Percentiles rank a stretch among this genome's conserved stretches.
phyloP scores from a whole-genome alignment of 2,113 vertebrate species.

The Rallus limicola region DNA sequence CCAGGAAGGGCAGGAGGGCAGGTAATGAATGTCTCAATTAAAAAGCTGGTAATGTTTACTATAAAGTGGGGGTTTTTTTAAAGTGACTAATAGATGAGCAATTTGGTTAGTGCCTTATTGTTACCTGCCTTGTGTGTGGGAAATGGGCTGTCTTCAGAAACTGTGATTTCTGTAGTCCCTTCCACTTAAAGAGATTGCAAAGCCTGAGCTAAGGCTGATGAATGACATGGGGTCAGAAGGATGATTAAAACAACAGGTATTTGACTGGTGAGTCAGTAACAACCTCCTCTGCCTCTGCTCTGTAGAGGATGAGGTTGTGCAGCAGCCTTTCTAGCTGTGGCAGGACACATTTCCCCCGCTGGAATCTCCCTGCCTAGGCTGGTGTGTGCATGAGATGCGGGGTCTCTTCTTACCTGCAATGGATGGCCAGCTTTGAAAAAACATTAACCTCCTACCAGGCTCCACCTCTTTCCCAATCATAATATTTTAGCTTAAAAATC shows the following conservation, averaged over 20 bases:
- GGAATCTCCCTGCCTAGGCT: neutral
- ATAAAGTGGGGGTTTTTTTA: neutral
- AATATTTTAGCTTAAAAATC: conserved; percentile 43
- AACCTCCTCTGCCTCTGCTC: neutral
- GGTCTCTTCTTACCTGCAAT: neutral
- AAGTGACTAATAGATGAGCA: neutral
- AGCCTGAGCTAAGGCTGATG: neutral
- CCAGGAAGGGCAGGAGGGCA: neutral
- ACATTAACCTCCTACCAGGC: neutral
- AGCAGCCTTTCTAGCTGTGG: neutral
- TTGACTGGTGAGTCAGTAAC: neutral
- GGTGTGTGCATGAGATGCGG: neutral
- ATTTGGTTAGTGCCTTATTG: neutral
- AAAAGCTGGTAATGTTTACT: neutral
- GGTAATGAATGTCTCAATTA: neutral
- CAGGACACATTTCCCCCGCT: neutral
- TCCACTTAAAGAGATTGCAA: neutral
- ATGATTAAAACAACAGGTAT: neutral
- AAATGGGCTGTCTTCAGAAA: neutral
- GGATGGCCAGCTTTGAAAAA: neutral
- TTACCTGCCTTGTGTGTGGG: too few relatives aligned
- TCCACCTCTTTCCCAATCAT: conserved; percentile 14
- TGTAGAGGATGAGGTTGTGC: neutral
- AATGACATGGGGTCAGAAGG: neutral
- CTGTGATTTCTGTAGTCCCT: neutral